Evolutionary conservation across 2,113 vertebrate genomes (phyloP), one percentile per base, ranked within the genome.

Genomic region (Piaya cayana): DNA sequence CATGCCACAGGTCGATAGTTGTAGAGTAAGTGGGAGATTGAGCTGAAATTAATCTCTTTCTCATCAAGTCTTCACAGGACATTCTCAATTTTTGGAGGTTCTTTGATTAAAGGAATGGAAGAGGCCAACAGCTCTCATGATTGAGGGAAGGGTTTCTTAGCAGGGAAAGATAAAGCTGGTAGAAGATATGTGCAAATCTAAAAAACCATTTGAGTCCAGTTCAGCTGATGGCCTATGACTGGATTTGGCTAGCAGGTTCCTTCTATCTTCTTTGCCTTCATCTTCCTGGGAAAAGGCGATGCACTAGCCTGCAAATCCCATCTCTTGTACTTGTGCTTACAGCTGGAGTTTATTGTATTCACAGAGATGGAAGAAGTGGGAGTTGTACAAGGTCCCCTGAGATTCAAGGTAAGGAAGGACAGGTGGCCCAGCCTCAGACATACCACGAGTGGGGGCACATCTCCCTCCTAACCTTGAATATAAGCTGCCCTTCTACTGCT

Each of bases 341-440:
- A 18, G 5, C 2, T 68, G 23, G 4, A 16, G 18, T 27, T 58
- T 81, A 37, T 58, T 81, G 20, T 12, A 42, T 52, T 30, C 65
- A 30, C 11, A 45, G 30, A 58, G 36, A 30, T 1, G 32, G 36
- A 74, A 67, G 15, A 55, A 82, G 34, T 34, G 4, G 19, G 36
- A 63, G 29, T 19, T 55, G 23, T 15, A 15, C 12, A 65, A 84
- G 45, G 52, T 69, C 68, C 26, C 30, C 68, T 53, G 42, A 39
- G 34, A 26, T 15, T 58, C 36, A 53, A 27, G 9, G 22, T 19
- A 13, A 34, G 26, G 68, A 25, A 27, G 30, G 12, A 56, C 9
- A 67, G 52, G 16, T 70, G 39, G 7, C 14, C 63, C 20, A 82
- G 6, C 1, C 5, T 20, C 25, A 82, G 47, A 19, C 0, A 1